Conservation (phyloP, 2,113 vertebrate genomes). For the Paramisgurnus dabryanus region DNA sequence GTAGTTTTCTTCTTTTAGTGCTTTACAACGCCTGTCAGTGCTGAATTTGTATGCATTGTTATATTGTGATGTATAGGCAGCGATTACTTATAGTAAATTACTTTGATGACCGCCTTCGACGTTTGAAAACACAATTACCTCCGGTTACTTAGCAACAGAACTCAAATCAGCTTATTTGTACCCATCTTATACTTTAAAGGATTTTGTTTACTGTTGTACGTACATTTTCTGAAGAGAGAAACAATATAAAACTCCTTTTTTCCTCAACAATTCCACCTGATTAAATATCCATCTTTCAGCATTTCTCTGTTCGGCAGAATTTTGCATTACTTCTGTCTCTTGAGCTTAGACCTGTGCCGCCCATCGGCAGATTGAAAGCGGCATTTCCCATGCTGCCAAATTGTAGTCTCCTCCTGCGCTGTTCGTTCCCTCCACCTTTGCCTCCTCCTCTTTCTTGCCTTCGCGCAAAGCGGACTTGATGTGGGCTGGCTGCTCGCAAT, state of each 20-base stretch:
- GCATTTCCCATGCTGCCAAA: conserved; percentile 45
- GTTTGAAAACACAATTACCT: neutral
- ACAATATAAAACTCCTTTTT: neutral
- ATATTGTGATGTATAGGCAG: neutral
- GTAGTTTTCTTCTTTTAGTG: neutral
- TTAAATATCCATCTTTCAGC: conserved; percentile 5
- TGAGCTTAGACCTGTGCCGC: conserved; percentile 51
- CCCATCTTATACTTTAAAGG: neutral
- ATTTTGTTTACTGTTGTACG: conserved; percentile 1
- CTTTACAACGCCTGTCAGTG: neutral
- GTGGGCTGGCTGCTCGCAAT: conserved; percentile 39
- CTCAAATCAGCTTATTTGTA: neutral
- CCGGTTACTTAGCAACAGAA: conserved; percentile 20
- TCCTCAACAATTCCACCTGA: conserved; percentile 17
- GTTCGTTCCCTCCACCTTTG: conserved; percentile 17
- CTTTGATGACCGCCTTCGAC: neutral
- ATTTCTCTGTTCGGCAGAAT: conserved; percentile 39
- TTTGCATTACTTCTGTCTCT: conserved; percentile 51
- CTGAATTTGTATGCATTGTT: neutral
- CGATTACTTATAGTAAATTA: neutral
- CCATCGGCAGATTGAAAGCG: conserved; percentile 52
- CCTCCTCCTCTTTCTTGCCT: neutral
- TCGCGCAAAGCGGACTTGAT: conserved; percentile 32
- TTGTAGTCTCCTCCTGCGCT: conserved; percentile 9
- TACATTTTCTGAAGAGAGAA: too few relatives aligned